Evolutionary conservation across 2,113 vertebrate species (phyloP).

Genomic region (Amia ocellicauda): DNA sequence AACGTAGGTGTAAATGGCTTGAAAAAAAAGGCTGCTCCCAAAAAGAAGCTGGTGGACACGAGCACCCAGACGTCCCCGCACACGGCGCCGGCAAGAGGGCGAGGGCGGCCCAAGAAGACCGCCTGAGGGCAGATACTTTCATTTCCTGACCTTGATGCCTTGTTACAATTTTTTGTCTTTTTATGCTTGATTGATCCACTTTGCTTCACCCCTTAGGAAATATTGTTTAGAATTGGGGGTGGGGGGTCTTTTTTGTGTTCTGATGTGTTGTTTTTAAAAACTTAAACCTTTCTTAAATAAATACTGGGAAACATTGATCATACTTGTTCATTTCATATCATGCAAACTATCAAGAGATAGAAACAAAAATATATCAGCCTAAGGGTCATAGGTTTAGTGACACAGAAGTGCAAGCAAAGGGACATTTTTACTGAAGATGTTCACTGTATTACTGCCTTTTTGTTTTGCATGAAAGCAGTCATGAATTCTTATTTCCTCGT

Average conservation of each 20-base stretch:
- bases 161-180: conserved; percentile 18
- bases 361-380: no score
- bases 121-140: conserved; percentile 16
- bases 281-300: no score
- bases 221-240: background rate
- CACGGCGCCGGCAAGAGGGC: conserved; percentile 17
- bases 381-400: no score
- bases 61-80: conserved; percentile 41
- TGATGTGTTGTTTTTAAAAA: background rate
- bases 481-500: conserved; percentile 23
- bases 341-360: no score
- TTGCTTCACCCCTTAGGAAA: conserved; percentile 14
- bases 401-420: no score
- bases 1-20: background rate
- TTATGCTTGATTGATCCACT: no score
- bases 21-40: conserved; percentile 33
- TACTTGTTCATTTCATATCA: no score
- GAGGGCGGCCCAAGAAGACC: conserved; percentile 46
- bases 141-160: conserved; percentile 13
- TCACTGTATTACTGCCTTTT: conserved; percentile 23
- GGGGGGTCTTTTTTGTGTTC: no score
- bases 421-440: conserved; percentile 6
- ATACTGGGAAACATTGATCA: no score
- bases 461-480: conserved; percentile 34
- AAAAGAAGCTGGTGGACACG: conserved; percentile 26